A percentile compares a stretch with the other conserved stretches of the same genome.
Conservation (phyloP, 2,113 vertebrate genomes). For the Panthera uncia region DNA sequence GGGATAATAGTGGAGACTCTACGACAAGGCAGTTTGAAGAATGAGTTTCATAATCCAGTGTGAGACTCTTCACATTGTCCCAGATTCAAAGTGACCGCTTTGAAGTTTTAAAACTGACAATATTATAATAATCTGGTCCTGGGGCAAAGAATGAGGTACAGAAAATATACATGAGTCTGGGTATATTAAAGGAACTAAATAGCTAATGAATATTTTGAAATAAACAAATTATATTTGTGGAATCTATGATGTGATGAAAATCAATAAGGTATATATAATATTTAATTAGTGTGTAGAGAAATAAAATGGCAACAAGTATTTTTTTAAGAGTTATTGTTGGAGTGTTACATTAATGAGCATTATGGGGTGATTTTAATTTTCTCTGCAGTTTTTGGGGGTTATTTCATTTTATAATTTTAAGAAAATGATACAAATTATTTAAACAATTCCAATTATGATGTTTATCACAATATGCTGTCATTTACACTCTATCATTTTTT, state of each 20-base stretch:
- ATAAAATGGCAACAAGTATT: neutral
- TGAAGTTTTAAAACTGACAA: neutral
- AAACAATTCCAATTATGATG: neutral
- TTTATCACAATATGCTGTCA: neutral
- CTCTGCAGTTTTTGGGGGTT: neutral
- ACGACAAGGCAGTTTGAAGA: neutral
- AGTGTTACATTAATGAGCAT: neutral
- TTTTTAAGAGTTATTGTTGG: neutral
- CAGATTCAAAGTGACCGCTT: neutral
- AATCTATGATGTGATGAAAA: neutral
- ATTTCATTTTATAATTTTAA: conserved; percentile 12
- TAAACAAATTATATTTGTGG: neutral
- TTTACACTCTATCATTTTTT: neutral
- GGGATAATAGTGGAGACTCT: neutral
- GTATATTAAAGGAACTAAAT: neutral
- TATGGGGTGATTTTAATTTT: neutral
- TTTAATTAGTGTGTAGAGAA: neutral
- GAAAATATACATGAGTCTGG: neutral
- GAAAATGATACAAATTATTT: neutral
- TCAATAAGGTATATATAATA: neutral
- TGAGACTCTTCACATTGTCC: neutral
- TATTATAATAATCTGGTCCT: neutral
- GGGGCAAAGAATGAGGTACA: neutral
- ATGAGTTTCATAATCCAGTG: neutral
- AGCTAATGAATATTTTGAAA: neutral